Conservation (phyloP, 2,113 vertebrate species). For the Chiloscyllium plagiosum region DNA sequence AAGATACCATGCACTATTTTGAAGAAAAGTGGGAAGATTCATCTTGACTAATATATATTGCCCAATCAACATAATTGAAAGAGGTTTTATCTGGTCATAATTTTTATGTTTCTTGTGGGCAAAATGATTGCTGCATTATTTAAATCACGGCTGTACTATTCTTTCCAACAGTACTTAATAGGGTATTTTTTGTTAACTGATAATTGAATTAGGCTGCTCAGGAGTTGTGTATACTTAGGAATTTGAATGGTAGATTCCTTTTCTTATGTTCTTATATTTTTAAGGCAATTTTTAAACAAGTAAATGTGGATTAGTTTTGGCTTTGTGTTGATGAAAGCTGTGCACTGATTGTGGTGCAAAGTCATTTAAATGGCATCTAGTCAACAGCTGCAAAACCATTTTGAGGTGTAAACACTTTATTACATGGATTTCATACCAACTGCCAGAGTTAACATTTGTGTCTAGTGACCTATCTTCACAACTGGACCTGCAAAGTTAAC, state of each 20-base stretch:
- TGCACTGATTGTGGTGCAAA: not conserved
- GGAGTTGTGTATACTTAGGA: too few relatives aligned
- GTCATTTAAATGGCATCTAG: not conserved
- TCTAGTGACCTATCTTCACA: too few relatives aligned
- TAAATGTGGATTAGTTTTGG: not conserved
- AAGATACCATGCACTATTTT: not conserved
- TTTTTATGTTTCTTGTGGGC: too few relatives aligned
- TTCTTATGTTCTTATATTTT: not conserved
- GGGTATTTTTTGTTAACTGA: too few relatives aligned
- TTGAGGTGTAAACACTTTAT: not conserved
- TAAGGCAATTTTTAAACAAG: not conserved
- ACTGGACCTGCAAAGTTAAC: too few relatives aligned
- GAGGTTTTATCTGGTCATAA: too few relatives aligned
- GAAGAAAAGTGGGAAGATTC: not conserved
- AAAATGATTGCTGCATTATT: too few relatives aligned
- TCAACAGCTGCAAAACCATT: not conserved
- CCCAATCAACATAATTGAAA: too few relatives aligned
- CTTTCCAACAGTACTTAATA: too few relatives aligned
- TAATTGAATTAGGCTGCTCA: too few relatives aligned
- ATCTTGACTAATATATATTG: not conserved
- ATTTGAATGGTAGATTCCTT: too few relatives aligned
- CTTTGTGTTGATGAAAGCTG: not conserved
- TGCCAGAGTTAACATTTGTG: not conserved
- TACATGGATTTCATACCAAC: not conserved
- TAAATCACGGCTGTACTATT: too few relatives aligned